These are phyloP conservation scores for Cirrhinus mrigala DNA, from an alignment of 2,797 vertebrate species.

Conservation along the genomic window DNA sequence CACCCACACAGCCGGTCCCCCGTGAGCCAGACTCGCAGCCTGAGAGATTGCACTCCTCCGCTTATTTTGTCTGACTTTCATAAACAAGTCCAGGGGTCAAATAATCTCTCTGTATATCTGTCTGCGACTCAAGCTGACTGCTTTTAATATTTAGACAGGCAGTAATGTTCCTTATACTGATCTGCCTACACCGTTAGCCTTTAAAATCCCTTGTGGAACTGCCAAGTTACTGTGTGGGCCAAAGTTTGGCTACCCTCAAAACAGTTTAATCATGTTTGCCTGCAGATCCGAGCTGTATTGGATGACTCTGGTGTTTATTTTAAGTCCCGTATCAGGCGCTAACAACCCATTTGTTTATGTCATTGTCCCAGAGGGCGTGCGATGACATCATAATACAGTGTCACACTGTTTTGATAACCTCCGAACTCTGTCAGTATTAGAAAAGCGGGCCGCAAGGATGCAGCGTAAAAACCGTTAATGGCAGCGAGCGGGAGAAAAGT, in stretches of 20 bases:
- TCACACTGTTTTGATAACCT: slow-evolving; percentile 68
- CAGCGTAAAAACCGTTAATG: slow-evolving; percentile 29
- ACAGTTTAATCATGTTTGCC: slow-evolving; percentile 76
- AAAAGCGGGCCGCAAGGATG: not conserved
- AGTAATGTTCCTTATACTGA: slow-evolving; percentile 59
- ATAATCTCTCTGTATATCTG: slow-evolving; percentile 61
- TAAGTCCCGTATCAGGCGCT: slow-evolving; percentile 80
- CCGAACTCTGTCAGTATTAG: slow-evolving; percentile 59
- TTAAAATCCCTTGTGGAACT: slow-evolving; percentile 53
- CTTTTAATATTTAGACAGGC: slow-evolving; percentile 63
- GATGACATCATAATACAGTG: slow-evolving; percentile 74
- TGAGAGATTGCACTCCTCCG: slow-evolving; percentile 56
- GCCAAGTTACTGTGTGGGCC: slow-evolving; percentile 66
- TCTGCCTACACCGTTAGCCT: slow-evolving; percentile 61
- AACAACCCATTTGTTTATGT: slow-evolving; percentile 79
- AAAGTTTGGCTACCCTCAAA: slow-evolving; percentile 74
- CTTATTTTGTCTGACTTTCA: slow-evolving; percentile 62
- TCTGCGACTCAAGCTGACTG: slow-evolving; percentile 64
- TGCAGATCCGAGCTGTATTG: slow-evolving; percentile 78
- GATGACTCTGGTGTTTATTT: slow-evolving; percentile 81
- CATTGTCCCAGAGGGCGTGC: slow-evolving; percentile 72
- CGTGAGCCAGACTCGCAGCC: slow-evolving; percentile 24
- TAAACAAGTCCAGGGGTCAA: slow-evolving; percentile 60
- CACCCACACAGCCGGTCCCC: slow-evolving; percentile 50
- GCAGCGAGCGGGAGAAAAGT: slow-evolving; percentile 37